Conservation (phyloP, 2,888 invertebrate genomes). For the Drosophila multiciliata region DNA sequence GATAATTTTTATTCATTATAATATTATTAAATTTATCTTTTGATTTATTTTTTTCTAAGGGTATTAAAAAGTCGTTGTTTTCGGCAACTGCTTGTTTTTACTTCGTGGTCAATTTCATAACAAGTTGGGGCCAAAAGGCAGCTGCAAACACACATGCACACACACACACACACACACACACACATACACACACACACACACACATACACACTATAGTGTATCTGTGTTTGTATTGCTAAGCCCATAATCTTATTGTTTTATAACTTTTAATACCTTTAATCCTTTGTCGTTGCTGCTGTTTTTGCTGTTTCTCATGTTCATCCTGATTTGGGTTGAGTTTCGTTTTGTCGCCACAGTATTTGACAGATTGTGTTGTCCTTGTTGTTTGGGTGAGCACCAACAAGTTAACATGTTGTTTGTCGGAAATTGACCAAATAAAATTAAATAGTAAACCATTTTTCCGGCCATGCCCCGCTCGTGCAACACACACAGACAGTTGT, state of each 20-base stretch:
- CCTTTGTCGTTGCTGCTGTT: conserved; percentile 53
- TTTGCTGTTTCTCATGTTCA: conserved; percentile 19
- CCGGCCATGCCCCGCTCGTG: not conserved
- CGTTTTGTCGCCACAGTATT: conserved; percentile 55
- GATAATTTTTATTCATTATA: not conserved
- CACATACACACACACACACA: conserved; percentile 4
- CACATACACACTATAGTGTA: conserved; percentile 6
- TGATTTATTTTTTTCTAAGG: not conserved
- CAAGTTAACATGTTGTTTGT: conserved; percentile 72
- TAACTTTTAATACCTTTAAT: conserved; percentile 79
- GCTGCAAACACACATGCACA: conserved; percentile 13
- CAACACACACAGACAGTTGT: conserved; percentile 13
- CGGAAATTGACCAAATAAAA: conserved; percentile 74
- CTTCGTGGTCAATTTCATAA: conserved; percentile 50
- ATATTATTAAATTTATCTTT: not conserved
- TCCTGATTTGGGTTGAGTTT: conserved; percentile 35
- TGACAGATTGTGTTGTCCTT: conserved; percentile 36
- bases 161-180: conserved; percentile 2
- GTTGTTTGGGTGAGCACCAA: conserved; percentile 30
- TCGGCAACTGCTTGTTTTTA: not conserved
- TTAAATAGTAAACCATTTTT: conserved; percentile 69
- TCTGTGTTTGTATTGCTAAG: conserved; percentile 59
- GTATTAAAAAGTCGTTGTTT: conserved; percentile 16
- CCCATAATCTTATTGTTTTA: conserved; percentile 79
- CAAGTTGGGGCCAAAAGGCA: conserved; percentile 39